Base-by-base conservation (phyloP, 1,140 invertebrate species). In the Ephestia elutella region DNA sequence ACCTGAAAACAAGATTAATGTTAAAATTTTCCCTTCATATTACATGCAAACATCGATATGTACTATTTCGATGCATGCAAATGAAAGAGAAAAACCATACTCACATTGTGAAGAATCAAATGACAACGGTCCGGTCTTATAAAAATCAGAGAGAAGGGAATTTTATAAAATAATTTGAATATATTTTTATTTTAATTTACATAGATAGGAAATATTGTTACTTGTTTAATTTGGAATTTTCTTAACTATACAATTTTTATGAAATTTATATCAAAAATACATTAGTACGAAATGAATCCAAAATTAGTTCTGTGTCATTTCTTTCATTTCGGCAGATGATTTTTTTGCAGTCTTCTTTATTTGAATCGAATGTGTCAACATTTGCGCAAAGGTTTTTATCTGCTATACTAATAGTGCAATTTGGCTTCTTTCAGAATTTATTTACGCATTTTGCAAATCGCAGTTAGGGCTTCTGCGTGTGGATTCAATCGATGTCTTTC, bases 401-500 rank as follows among this genome's bases (percentile, higher is more conserved):
- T 5, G 20, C 21, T 25, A 53, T 25, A 13, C 49, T 0, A 25
- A 25, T 21, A 0, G 0, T 5, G 13, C 7, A n/a, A 21, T 10
- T 1, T 15, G 20, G 13, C 10, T 21, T 53, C 2, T 2, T 53
- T 5, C 5, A 5, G 13, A 25, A 53, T 53, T 20, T 53, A 53
- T 21, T 21, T 53, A 0, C 50, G 56, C 71, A 80, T 78, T 48
- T 65, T 73, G 56, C 82, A 84, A 53, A 86, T 85, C 18, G 54
- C 54, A 20, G 57, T 54, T 17, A 86, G 62, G 10, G 78, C 62
- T 60, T 81, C 75, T 7, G 82, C 80, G 32, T 86, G 80, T 15
- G 82, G 80, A 54, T 85, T 86, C 0, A 17, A n/a, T 7, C 49
- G 66, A 56, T 85, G 82, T 44, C 73, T 80, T 8, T 57, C 17